Evolutionary conservation across 2,888 invertebrate genomes (phyloP), one percentile per base, ranked within the genome.

Genomic region (Ochropleura leucogaster): DNA sequence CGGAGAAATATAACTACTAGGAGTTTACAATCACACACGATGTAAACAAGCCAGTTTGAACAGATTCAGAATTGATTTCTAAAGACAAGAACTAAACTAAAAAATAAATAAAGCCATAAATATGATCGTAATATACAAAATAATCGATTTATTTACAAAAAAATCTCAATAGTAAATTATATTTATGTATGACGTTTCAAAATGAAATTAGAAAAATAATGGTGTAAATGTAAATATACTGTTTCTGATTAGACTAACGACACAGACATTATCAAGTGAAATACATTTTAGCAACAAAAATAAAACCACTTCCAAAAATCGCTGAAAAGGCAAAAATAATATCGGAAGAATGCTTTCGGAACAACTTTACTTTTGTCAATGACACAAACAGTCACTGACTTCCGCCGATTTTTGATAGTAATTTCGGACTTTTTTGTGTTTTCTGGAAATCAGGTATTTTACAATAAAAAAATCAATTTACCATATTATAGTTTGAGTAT

Each of bases 61-160:
- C 42, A 66, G 76, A 53, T 75, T 70, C 59, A 63, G 53, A 68
- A 64, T 72, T 76, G n/a, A 72, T 57, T 44, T 68, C 51, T 55
- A 68, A 51, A 68, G 10, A 72, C 42, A 51, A 59, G 46, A 68
- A 74, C 70, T 79, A 65, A 74, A 71, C 63, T 78, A 82, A 0
- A 59, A 51, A 89, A 89, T 89, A 89, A 90, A 88, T 89, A 85
- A 87, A 87, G 82, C 79, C 78, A 86, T 81, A 82, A 84, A 83
- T 85, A 84, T 82, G 65, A 79, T 82, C 79, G 83, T 82, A 85
- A 87, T 88, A 85, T 87, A 89, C 86, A 89, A 88, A 88, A 88
- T 84, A 85, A 84, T 74, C 49, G 73, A 77, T 82, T 80, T 88
- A 86, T 88, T 85, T 89, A 89, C 86, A 87, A 65, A 72, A 74